phyloP scores from a whole-genome alignment of 2,888 invertebrate species.

The Drosophila pseudotakahashii region DNA sequence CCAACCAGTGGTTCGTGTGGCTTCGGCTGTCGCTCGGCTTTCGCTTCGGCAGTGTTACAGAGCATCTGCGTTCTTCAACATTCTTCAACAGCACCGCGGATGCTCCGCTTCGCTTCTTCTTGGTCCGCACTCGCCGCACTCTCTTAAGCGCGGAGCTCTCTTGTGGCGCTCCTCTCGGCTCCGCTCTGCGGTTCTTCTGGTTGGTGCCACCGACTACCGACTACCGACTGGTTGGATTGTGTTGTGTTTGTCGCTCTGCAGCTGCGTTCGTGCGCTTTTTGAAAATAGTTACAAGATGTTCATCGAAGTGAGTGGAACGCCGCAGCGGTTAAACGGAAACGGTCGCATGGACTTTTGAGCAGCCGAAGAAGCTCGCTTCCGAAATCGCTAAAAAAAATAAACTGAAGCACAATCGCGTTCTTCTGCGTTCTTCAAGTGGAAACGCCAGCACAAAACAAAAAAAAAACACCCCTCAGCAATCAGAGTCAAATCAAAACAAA shows the following conservation, averaged over 20 bases:
- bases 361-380: constrained; percentile 47
- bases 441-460: constrained; percentile 1
- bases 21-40: constrained; percentile 45
- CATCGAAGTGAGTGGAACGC: constrained; percentile 83
- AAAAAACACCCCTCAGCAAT: neutral
- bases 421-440: constrained; percentile 8
- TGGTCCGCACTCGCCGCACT: constrained; percentile 39
- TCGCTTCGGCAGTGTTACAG: constrained; percentile 23
- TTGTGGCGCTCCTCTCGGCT: constrained; percentile 30
- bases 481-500: constrained; percentile 8
- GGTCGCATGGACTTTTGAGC: constrained; percentile 39
- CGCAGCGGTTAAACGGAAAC: constrained; percentile 74
- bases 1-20: constrained; percentile 43
- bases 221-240: constrained; percentile 35
- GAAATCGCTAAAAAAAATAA: constrained; percentile 20
- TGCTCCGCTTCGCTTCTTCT: constrained; percentile 74
- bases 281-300: constrained; percentile 84
- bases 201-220: constrained; percentile 40
- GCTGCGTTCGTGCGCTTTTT: constrained; percentile 81
- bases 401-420: constrained; percentile 24
- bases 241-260: constrained; percentile 66
- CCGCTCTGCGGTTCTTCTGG: constrained; percentile 28
- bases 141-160: constrained; percentile 65
- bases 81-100: constrained; percentile 71
- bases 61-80: constrained; percentile 71